Conservation (phyloP, 2,888 invertebrate genomes). For the Antheraea yamamai region DNA sequence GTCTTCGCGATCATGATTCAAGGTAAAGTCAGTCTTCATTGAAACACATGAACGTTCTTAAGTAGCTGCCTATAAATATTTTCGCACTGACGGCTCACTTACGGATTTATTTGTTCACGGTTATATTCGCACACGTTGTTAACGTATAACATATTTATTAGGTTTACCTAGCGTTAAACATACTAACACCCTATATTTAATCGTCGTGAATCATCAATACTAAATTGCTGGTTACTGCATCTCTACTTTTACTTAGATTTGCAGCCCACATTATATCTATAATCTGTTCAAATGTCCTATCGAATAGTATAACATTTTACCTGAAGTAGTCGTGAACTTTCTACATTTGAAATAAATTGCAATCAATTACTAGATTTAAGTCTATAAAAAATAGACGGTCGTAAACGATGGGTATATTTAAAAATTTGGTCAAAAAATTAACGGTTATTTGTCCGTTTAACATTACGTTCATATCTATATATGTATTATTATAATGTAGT, state of each 20-base stretch:
- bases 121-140: slow-evolving; percentile 8
- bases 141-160: slow-evolving; percentile 6
- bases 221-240: neutral
- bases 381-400: too few relatives aligned
- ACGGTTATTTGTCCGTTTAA: too few relatives aligned
- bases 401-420: too few relatives aligned
- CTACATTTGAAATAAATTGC: neutral
- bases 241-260: neutral
- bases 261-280: neutral
- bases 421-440: too few relatives aligned
- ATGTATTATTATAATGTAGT: too few relatives aligned
- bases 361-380: too few relatives aligned
- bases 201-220: neutral
- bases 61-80: slow-evolving; percentile 14
- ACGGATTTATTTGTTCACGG: slow-evolving; percentile 5
- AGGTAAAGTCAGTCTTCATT: slow-evolving; percentile 15
- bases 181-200: neutral
- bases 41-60: slow-evolving; percentile 9
- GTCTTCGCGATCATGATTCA: slow-evolving; percentile 7
- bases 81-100: neutral
- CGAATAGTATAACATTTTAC: neutral
- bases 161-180: slow-evolving; percentile 1
- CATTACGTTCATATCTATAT: too few relatives aligned
- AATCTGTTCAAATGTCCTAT: neutral
- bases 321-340: neutral